phyloP scores from a whole-genome alignment of 1,140 invertebrate genomes.

The Aphaenogaster floridana region DNA sequence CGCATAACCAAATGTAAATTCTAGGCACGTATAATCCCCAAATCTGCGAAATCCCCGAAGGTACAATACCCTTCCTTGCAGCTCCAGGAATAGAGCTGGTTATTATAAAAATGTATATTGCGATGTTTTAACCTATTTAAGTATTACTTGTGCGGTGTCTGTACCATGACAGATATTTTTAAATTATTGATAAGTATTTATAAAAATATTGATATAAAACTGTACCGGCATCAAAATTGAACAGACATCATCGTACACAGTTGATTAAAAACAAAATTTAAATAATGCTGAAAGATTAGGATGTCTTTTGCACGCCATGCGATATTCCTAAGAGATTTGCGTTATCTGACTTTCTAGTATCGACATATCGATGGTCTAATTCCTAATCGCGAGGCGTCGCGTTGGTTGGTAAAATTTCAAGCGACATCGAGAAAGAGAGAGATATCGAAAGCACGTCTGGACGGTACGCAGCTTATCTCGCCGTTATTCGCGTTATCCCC shows the following conservation, averaged over 20 bases:
- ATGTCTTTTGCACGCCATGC: neutral
- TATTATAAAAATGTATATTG: constrained; percentile 35
- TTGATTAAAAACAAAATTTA: neutral
- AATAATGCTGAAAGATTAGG: neutral
- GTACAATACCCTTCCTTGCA: constrained; percentile 1
- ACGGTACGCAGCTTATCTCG: constrained; percentile 57
- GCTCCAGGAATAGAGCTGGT: constrained; percentile 42
- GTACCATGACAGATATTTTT: neutral
- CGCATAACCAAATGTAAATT: constrained; percentile 61
- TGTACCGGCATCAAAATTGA: neutral
- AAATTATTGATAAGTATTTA: neutral
- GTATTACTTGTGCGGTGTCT: neutral
- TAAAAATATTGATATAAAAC: neutral
- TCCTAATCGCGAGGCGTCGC: constrained; percentile 2
- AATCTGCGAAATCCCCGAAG: constrained; percentile 47
- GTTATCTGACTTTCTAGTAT: neutral
- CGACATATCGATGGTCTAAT: constrained; percentile 2
- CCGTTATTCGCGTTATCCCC: constrained; percentile 59
- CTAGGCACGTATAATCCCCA: constrained; percentile 61
- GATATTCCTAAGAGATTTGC: neutral
- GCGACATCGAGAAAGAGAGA: neutral
- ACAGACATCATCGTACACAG: neutral
- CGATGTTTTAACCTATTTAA: constrained; percentile 19
- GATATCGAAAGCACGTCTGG: constrained; percentile 40
- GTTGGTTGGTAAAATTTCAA: constrained; percentile 20